Evolutionary conservation across 2,797 vertebrate genomes (phyloP).

Genomic region (Sciaenops ocellatus): DNA sequence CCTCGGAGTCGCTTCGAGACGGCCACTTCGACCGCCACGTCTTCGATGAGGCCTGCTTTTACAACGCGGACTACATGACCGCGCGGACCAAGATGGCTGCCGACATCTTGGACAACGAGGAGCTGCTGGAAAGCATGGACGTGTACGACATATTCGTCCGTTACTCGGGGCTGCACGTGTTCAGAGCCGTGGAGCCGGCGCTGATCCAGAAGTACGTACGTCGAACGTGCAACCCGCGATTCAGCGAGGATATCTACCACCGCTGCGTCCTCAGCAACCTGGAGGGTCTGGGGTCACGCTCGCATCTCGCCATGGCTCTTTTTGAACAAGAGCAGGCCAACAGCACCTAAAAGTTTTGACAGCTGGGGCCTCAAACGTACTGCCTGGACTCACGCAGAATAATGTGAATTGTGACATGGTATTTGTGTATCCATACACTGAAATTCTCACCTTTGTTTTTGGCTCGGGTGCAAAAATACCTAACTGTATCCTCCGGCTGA

Average conservation of each 20-base stretch:
- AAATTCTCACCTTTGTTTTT: not conserved
- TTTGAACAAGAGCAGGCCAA: constrained; percentile 98
- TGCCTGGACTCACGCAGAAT: not conserved
- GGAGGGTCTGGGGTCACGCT: constrained; percentile 93
- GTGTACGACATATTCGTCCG: constrained; percentile 96
- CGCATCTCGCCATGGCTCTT: constrained; percentile 94
- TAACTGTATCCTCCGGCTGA: not conserved
- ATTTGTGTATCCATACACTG: constrained; percentile 29
- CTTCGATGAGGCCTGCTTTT: constrained; percentile 98
- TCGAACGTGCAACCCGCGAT: constrained; percentile 91
- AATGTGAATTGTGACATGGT: constrained; percentile 41
- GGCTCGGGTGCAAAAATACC: not conserved
- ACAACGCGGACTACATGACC: constrained; percentile 96
- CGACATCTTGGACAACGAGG: constrained; percentile 92
- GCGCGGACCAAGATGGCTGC: constrained; percentile 93
- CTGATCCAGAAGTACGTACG: constrained; percentile 93
- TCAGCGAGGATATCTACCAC: constrained; percentile 96
- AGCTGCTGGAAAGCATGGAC: constrained; percentile 94
- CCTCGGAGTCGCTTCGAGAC: constrained; percentile 86
- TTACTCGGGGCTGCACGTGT: constrained; percentile 96
- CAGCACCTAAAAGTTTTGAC: constrained; percentile 87
- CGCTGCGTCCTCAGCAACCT: constrained; percentile 96
- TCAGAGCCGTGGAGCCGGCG: constrained; percentile 95
- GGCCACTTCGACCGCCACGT: constrained; percentile 95
- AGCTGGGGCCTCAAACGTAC: not conserved